phyloP scores from a whole-genome alignment of 2,113 vertebrate genomes.

The Pipa parva region DNA sequence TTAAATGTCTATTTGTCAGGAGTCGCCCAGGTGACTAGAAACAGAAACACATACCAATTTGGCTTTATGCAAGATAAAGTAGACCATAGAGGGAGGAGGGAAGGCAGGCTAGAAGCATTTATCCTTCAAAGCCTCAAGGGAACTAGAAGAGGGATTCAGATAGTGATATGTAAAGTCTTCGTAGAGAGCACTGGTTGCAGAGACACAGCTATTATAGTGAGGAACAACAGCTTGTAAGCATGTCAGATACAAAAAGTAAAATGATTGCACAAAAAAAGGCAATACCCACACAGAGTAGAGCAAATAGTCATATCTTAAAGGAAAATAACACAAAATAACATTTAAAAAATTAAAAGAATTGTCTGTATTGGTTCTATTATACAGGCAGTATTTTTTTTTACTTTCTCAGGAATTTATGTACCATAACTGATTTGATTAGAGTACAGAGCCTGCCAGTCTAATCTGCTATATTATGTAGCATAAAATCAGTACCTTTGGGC shows the following conservation, averaged over 20 bases:
- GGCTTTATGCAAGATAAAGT: slow-evolving; percentile 31
- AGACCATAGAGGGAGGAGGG: slow-evolving; percentile 11
- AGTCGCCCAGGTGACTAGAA: slow-evolving; percentile 48
- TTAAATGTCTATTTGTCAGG: slow-evolving; percentile 72
- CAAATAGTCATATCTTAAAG: no score
- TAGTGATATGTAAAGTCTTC: slow-evolving; percentile 15
- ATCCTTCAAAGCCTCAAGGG: slow-evolving; percentile 9
- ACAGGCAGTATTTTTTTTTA: no score
- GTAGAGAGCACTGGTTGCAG: background rate
- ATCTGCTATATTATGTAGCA: no score
- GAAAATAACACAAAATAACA: no score
- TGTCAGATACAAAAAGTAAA: background rate
- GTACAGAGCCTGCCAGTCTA: no score
- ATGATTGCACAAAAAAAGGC: no score
- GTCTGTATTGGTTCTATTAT: no score
- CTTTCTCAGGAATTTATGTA: no score
- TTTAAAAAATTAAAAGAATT: no score
- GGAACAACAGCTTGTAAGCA: background rate
- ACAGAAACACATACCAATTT: slow-evolving; percentile 36
- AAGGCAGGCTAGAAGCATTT: slow-evolving; percentile 14
- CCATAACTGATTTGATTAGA: no score
- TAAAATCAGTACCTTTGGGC: no score
- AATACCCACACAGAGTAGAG: no score
- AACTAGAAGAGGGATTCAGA: slow-evolving; percentile 8
- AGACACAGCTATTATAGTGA: background rate